These are phyloP conservation scores for Digitonthophagus gazella DNA, from an alignment of 2,888 invertebrate species.

Conservation along the genomic window DNA sequence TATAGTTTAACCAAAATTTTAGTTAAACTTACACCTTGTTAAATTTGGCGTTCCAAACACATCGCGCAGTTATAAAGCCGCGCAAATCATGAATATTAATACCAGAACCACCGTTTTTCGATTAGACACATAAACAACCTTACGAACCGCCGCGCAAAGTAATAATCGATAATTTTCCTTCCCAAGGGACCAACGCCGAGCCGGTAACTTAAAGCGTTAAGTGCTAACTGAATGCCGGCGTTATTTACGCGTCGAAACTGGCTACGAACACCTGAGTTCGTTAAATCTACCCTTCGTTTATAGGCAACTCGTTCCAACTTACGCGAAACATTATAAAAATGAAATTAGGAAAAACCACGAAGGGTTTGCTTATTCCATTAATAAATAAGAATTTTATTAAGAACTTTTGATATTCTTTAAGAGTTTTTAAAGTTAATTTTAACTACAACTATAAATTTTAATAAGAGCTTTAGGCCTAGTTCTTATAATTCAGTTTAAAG, in stretches of 20 bases:
- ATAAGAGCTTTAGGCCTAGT: no score
- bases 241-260: not conserved
- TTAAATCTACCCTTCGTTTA: not conserved
- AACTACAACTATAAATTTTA: no score
- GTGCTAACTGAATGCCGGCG: not conserved
- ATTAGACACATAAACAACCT: not conserved
- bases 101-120: not conserved
- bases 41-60: no score
- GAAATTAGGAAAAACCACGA: not conserved
- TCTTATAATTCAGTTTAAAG: no score
- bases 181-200: not conserved
- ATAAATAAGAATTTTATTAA: no score
- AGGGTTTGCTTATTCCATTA: no score
- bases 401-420: no score
- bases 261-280: not conserved
- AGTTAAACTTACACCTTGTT: no score
- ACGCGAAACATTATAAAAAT: not conserved
- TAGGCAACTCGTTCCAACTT: not conserved
- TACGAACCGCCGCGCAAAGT: not conserved
- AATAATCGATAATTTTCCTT: not conserved
- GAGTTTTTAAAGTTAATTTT: no score
- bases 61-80: not conserved
- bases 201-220: not conserved
- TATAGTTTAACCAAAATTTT: no score
- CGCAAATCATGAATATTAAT: not conserved